A percentile compares a stretch with the other conserved stretches of the same genome.
These are phyloP conservation scores for Albula glossodonta DNA, from an alignment of 2,113 vertebrate genomes.

Conservation along the genomic window DNA sequence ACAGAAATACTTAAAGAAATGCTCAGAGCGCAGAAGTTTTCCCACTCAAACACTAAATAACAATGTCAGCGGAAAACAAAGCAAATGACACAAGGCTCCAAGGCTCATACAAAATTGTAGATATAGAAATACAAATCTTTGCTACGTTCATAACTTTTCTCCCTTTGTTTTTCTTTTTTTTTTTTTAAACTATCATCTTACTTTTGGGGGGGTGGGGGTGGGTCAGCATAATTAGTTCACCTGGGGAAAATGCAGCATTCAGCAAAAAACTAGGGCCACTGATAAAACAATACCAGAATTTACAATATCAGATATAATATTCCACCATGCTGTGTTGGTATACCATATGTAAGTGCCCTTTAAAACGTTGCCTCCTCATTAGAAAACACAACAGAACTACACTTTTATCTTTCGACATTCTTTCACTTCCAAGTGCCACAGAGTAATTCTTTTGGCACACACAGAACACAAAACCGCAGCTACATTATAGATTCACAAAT, in stretches of 20 bases:
- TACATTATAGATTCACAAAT: background rate
- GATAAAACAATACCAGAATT: no score
- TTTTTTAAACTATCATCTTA: background rate
- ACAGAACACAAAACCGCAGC: background rate
- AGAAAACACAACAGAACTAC: background rate
- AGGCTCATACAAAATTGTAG: background rate
- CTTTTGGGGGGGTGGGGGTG: background rate
- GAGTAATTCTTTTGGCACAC: background rate
- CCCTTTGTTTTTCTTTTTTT: background rate
- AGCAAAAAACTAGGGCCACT: background rate
- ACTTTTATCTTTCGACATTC: background rate
- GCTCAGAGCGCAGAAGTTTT: background rate
- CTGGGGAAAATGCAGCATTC: background rate
- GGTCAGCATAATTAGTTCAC: background rate
- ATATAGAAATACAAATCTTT: background rate
- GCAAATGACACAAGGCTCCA: background rate
- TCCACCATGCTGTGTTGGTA: background rate
- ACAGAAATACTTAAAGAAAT: constrained; percentile 24
- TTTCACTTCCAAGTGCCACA: background rate
- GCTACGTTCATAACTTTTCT: background rate
- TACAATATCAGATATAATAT: background rate
- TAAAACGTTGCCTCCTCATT: background rate
- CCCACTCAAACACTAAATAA: background rate
- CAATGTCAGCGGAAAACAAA: constrained; percentile 1
- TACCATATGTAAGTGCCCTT: background rate